Evolutionary conservation across 2,797 vertebrate species (phyloP).

Genomic region (Neosilurus hyrtlii): DNA sequence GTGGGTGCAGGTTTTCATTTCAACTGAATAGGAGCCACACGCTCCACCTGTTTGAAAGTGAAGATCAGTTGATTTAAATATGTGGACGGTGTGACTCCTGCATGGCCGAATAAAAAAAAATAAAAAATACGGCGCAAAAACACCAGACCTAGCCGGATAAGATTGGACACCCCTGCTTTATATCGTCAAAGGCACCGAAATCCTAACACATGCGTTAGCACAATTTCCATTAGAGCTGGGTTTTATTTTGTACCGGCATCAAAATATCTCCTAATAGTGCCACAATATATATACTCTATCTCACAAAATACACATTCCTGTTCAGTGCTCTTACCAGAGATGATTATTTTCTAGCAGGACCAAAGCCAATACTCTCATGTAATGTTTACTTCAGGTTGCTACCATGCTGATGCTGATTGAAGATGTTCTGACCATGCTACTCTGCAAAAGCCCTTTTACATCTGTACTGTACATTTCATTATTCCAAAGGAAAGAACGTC

Average conservation of each 20-base stretch:
- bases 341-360: neutral
- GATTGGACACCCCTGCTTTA: too few relatives aligned
- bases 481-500: neutral
- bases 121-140: too few relatives aligned
- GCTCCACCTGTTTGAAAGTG: too few relatives aligned
- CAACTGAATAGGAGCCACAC: too few relatives aligned
- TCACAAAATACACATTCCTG: neutral
- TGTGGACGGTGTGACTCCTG: too few relatives aligned
- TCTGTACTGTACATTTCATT: neutral
- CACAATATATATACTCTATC: neutral
- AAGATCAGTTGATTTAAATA: too few relatives aligned
- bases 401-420: neutral
- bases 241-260: neutral
- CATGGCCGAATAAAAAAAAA: too few relatives aligned
- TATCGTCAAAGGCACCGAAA: neutral
- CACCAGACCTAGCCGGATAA: too few relatives aligned
- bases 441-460: neutral
- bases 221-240: neutral
- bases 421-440: neutral
- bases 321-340: neutral
- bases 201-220: neutral
- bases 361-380: neutral
- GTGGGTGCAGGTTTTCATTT: too few relatives aligned
- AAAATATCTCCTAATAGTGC: neutral
- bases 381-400: neutral